Percentiles rank a stretch among this genome's conserved stretches.
phyloP scores from a whole-genome alignment of 2,888 invertebrate genomes.

The Diabrotica balteata region DNA sequence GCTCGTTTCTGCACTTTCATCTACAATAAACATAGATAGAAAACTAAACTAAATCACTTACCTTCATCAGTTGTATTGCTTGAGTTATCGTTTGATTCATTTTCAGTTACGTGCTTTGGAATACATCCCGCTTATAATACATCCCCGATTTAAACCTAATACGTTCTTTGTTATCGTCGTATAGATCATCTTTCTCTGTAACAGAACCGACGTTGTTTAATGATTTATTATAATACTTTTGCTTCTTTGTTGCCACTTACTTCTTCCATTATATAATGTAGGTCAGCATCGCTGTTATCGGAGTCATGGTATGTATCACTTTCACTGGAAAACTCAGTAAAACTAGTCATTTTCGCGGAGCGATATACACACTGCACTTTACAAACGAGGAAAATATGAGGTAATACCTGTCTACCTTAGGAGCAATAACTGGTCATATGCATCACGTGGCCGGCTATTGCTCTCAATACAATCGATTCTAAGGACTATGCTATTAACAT shows the following conservation, averaged over 20 bases:
- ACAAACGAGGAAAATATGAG: conserved; percentile 13
- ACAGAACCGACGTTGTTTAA: conserved; percentile 15
- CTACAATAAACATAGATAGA: conserved; percentile 6
- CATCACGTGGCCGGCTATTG: no score
- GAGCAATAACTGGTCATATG: conserved; percentile 9
- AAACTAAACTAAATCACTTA: conserved; percentile 7
- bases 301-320: no score
- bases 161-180: conserved; percentile 16
- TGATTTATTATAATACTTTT: conserved; percentile 20
- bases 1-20: conserved; percentile 11
- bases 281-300: conserved; percentile 23
- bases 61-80: conserved; percentile 11
- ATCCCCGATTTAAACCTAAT: conserved; percentile 3
- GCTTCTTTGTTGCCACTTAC: conserved; percentile 13
- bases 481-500: no score
- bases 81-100: neutral
- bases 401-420: conserved; percentile 17
- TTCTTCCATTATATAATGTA: conserved; percentile 20
- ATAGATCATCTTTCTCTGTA: conserved; percentile 15
- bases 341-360: no score
- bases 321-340: no score
- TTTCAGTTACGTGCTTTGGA: conserved; percentile 6
- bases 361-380: no score
- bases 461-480: no score
- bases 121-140: conserved; percentile 3